A percentile compares a stretch with the other conserved stretches of the same genome.
Conservation (phyloP, 1,140 invertebrate species). For the Drosophila paulistorum region DNA sequence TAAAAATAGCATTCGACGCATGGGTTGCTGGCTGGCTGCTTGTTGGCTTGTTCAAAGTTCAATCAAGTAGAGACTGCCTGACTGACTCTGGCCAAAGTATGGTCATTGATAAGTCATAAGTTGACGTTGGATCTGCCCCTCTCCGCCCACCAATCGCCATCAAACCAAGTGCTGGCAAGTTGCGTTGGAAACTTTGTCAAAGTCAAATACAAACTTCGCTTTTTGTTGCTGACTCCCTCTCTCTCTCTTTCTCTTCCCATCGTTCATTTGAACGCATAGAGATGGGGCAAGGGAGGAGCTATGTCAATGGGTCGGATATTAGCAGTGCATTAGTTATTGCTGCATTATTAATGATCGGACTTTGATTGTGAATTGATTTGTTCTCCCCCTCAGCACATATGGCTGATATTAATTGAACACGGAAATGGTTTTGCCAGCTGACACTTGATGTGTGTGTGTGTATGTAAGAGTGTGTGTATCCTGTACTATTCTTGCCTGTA, state of each 20-base stretch:
- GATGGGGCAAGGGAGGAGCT: constrained; percentile 12
- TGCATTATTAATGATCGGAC: constrained; percentile 69
- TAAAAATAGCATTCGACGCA: constrained; percentile 16
- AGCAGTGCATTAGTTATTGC: constrained; percentile 67
- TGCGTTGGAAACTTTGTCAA: constrained; percentile 68
- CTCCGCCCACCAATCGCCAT: constrained; percentile 21
- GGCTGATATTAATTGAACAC: constrained; percentile 13
- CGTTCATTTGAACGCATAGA: neutral
- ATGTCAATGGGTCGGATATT: constrained; percentile 56
- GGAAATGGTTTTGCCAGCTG: neutral
- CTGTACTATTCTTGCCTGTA: neutral
- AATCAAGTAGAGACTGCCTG: constrained; percentile 60
- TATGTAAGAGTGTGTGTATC: neutral
- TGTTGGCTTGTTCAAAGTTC: constrained; percentile 62
- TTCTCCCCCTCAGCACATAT: constrained; percentile 15
- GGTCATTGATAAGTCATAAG: constrained; percentile 63
- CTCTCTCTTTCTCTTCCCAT: neutral
- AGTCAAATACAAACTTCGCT: constrained; percentile 72
- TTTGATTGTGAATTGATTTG: constrained; percentile 52
- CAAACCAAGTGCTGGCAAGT: constrained; percentile 54
- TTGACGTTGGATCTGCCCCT: constrained; percentile 20
- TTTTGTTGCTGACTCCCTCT: neutral
- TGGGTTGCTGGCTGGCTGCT: constrained; percentile 17
- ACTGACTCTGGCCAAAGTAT: constrained; percentile 31
- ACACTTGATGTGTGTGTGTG: neutral